Conservation (phyloP, 2,113 vertebrate genomes). For the Prolemur simus region DNA sequence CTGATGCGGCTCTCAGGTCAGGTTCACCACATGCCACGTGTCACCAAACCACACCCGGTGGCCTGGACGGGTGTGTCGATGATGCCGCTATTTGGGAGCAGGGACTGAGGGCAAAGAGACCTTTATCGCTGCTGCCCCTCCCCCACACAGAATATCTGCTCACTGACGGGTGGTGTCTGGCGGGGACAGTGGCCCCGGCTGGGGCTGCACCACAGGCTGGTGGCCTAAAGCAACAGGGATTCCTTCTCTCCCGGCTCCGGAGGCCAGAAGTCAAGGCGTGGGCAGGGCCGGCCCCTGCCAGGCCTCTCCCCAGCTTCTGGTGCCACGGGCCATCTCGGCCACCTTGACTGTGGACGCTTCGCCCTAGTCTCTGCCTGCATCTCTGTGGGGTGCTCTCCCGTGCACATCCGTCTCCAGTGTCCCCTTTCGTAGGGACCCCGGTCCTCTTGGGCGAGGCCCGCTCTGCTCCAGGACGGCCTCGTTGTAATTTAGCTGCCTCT, state of each 20-base stretch:
- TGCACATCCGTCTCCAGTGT: too few species aligned
- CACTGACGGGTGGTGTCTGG: fast-evolving
- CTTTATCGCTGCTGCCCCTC: neutral
- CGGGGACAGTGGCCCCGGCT: neutral
- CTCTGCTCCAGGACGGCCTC: neutral
- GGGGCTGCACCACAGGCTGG: fast-evolving
- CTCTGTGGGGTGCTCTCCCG: fast-evolving
- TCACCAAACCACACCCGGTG: fast-evolving
- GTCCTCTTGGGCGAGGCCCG: fast-evolving
- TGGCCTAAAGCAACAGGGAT: fast-evolving
- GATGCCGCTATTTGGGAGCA: too few species aligned
- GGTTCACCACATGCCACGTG: fast-evolving
- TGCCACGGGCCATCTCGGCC: fast-evolving
- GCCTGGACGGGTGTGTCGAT: fast-evolving
- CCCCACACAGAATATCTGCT: fast-evolving
- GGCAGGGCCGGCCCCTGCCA: fast-evolving
- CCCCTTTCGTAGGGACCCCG: fast-evolving
- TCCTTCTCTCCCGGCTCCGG: fast-evolving
- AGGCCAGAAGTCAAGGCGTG: neutral
- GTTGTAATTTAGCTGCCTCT: fast-evolving
- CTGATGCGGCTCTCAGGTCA: fast-evolving
- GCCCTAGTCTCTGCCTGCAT: fast-evolving
- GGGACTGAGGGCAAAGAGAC: fast-evolving
- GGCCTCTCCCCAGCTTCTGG: neutral
- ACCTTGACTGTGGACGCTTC: fast-evolving